Evolutionary conservation across 2,888 invertebrate species (phyloP).

Genomic region (Hemithea aestivaria): DNA sequence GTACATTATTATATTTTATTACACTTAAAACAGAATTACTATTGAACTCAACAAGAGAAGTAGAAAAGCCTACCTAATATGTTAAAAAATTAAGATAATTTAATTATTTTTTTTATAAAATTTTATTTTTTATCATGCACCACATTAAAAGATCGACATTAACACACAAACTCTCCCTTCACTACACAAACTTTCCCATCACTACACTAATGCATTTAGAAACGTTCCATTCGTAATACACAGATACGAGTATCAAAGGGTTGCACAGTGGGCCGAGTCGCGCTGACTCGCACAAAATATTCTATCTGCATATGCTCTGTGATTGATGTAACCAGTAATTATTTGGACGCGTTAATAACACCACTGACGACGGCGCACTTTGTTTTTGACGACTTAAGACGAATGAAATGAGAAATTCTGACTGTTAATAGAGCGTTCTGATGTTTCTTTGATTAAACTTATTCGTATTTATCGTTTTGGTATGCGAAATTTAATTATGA

Average conservation of each 20-base stretch:
- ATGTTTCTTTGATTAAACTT: constrained; percentile 74
- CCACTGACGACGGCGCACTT: constrained; percentile 73
- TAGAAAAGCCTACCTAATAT: too few relatives aligned
- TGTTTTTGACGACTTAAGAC: constrained; percentile 77
- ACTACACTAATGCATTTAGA: constrained; percentile 43
- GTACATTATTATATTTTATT: too few relatives aligned
- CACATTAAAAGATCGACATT: too few relatives aligned
- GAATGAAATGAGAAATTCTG: constrained; percentile 77
- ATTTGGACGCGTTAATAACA: constrained; percentile 79
- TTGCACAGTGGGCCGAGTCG: constrained; percentile 69
- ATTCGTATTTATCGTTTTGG: constrained; percentile 30
- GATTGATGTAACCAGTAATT: constrained; percentile 80
- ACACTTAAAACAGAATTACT: too few relatives aligned
- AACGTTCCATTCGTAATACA: constrained; percentile 67
- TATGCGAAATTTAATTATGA: constrained; percentile 52
- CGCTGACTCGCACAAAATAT: constrained; percentile 77
- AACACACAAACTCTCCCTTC: too few relatives aligned
- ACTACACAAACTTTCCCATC: constrained; percentile 40
- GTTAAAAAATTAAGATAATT: constrained; percentile 28
- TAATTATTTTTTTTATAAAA: too few relatives aligned
- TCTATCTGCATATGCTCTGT: constrained; percentile 75
- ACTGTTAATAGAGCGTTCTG: constrained; percentile 71
- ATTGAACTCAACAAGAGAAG: too few relatives aligned
- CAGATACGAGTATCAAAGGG: constrained; percentile 75
- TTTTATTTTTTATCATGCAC: too few relatives aligned